A percentile compares a stretch with the other conserved stretches of the same genome.
phyloP scores from a whole-genome alignment of 2,888 invertebrate genomes.

The Blera fallax region DNA sequence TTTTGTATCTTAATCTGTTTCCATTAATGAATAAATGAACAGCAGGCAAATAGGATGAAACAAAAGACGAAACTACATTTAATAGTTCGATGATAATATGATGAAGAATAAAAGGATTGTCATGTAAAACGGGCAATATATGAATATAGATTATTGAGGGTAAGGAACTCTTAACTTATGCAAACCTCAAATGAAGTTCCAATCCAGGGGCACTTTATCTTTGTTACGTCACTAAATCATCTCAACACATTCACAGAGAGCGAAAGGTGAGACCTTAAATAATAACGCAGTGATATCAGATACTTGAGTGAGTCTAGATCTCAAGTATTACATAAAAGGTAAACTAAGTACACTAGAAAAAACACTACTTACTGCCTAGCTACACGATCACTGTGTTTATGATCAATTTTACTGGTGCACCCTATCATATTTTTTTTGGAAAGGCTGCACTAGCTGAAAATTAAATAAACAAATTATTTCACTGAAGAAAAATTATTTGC shows the following conservation, averaged over 20 bases:
- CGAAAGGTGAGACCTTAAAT: conserved; percentile 26
- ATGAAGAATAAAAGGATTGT: no score
- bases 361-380: neutral
- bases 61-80: neutral
- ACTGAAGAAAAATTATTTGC: neutral
- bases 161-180: neutral
- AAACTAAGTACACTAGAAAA: neutral
- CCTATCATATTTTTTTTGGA: no score
- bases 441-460: neutral
- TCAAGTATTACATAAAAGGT: neutral
- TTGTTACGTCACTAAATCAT: neutral
- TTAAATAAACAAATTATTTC: neutral
- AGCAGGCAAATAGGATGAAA: neutral
- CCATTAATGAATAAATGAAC: conserved; percentile 17
- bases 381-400: no score
- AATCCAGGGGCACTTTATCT: neutral
- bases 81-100: conserved; percentile 2
- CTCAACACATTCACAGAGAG: neutral
- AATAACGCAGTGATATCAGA: conserved; percentile 28
- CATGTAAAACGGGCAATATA: neutral
- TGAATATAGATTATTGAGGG: neutral
- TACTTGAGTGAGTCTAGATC: conserved; percentile 3
- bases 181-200: neutral
- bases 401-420: no score
- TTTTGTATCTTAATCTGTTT: conserved; percentile 20